Percentiles rank a stretch among this genome's conserved stretches.
These are phyloP conservation scores for Eupithecia pulchellata DNA, from an alignment of 2,888 invertebrate species.

Conservation along the genomic window DNA sequence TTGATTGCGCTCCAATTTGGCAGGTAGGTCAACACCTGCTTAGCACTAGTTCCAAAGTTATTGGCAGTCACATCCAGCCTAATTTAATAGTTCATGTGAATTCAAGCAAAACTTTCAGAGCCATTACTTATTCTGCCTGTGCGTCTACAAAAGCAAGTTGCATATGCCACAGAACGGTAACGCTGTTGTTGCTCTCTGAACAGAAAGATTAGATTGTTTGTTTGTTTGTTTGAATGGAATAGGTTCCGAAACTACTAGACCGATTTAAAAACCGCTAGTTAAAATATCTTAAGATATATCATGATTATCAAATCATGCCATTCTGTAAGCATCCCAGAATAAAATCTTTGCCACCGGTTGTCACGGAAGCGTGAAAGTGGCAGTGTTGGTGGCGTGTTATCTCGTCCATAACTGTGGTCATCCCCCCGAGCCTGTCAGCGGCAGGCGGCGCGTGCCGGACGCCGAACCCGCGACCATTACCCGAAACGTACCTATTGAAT, in stretches of 20 bases:
- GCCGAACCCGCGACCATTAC: slow-evolving; percentile 44
- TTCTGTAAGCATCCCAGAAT: neutral
- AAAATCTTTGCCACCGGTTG: neutral
- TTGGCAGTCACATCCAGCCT: neutral
- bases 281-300: too few relatives aligned
- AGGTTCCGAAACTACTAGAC: too few relatives aligned
- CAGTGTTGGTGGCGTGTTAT: slow-evolving; percentile 28
- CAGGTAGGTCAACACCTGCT: slow-evolving; percentile 19
- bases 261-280: too few relatives aligned
- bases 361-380: slow-evolving; percentile 15
- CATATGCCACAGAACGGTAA: neutral
- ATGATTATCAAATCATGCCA: too few relatives aligned
- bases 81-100: neutral
- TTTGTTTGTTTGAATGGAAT: too few relatives aligned
- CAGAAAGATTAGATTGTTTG: too few relatives aligned
- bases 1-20: slow-evolving; percentile 31
- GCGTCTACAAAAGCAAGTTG: neutral
- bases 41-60: neutral
- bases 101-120: neutral
- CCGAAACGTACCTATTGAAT: slow-evolving; percentile 49
- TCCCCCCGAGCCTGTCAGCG: slow-evolving; percentile 47
- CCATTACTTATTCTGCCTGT: neutral
- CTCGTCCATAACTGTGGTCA: slow-evolving; percentile 39
- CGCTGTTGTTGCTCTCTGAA: neutral
- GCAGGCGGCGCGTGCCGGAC: slow-evolving; percentile 49